A percentile compares a stretch with the other conserved stretches of the same genome.
Evolutionary conservation across 1,140 invertebrate species (phyloP).

Genomic region (Ruditapes philippinarum): DNA sequence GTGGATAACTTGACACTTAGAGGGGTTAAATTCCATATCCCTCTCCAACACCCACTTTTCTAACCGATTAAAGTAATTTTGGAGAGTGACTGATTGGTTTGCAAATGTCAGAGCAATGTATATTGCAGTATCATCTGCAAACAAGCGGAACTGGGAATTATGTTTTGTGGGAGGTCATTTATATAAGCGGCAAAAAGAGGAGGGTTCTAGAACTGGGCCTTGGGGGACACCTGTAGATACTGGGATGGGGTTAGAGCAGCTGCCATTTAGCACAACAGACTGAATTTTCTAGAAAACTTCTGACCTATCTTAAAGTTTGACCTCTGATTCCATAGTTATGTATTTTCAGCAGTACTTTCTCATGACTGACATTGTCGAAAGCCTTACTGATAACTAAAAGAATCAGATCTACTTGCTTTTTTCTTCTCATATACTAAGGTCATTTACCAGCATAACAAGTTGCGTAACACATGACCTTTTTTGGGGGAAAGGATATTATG

Average conservation of each 20-base stretch:
- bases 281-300: slow-evolving; percentile 19
- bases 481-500: neutral
- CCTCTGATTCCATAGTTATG: slow-evolving; percentile 44
- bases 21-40: slow-evolving; percentile 58
- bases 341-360: slow-evolving; percentile 28
- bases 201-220: slow-evolving; percentile 40
- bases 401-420: slow-evolving; percentile 25
- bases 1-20: slow-evolving; percentile 39
- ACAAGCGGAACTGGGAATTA: slow-evolving; percentile 16
- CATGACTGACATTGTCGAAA: slow-evolving; percentile 36
- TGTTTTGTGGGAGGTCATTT: slow-evolving; percentile 46
- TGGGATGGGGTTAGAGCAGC: neutral
- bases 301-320: slow-evolving; percentile 12
- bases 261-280: neutral
- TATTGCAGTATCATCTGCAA: slow-evolving; percentile 59
- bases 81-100: neutral
- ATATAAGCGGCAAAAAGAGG: slow-evolving; percentile 56
- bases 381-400: neutral
- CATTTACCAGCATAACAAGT: slow-evolving; percentile 23
- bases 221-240: slow-evolving; percentile 33
- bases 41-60: slow-evolving; percentile 48
- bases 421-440: neutral
- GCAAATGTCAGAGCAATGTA: neutral
- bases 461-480: slow-evolving; percentile 27
- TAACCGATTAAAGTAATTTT: slow-evolving; percentile 6